Percentiles rank a stretch among this genome's conserved stretches.
Conservation (phyloP, 2,888 invertebrate species). For the Labia minor region DNA sequence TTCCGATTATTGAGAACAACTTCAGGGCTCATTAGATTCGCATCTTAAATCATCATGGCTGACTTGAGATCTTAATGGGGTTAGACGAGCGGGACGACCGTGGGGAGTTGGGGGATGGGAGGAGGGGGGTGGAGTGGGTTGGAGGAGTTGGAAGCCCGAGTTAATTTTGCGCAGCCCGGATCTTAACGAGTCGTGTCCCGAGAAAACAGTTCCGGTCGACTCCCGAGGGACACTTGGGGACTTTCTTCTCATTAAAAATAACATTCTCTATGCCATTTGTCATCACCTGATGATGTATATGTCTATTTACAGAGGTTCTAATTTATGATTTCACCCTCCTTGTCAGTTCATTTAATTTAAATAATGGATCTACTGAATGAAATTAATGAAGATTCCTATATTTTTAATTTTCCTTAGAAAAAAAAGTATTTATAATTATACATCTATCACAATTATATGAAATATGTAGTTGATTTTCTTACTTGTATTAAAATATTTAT, state of each 20-base stretch:
- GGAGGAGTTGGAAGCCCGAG: neutral
- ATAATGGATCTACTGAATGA: neutral
- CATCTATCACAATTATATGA: too few species aligned
- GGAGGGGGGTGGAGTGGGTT: too few species aligned
- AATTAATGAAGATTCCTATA: too few species aligned
- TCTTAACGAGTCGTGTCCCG: conserved; percentile 7
- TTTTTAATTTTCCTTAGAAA: too few species aligned
- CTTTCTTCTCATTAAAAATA: neutral
- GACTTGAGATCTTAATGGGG: neutral
- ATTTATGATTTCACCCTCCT: neutral
- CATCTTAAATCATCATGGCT: conserved; percentile 13
- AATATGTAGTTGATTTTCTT: too few species aligned
- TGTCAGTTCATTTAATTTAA: neutral
- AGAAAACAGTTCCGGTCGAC: neutral
- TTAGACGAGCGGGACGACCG: neutral
- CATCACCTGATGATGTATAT: conserved; percentile 3
- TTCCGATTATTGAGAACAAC: neutral
- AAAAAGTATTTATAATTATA: too few species aligned
- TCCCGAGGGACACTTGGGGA: neutral
- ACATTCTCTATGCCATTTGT: neutral
- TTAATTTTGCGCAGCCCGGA: neutral
- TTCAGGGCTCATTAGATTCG: neutral
- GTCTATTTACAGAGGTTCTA: neutral
- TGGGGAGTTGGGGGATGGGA: too few species aligned
- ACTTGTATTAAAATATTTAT: too few species aligned